Percentiles rank a stretch among this genome's conserved stretches.
These are phyloP conservation scores for Trypoxylon attenuatum DNA, from an alignment of 2,888 invertebrate genomes.

Conservation along the genomic window DNA sequence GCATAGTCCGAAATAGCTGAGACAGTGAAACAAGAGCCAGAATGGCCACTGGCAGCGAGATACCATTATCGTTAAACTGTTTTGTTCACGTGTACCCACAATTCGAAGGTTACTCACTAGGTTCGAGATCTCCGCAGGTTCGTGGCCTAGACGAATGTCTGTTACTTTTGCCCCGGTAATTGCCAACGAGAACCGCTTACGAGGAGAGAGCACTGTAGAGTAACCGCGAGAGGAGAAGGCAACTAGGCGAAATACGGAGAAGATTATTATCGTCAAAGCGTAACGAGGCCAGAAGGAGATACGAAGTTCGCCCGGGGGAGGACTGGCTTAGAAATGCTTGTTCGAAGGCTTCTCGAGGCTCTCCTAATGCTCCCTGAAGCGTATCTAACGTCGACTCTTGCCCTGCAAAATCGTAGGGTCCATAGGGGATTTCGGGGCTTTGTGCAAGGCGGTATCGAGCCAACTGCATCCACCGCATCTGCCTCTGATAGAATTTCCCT, in stretches of 20 bases:
- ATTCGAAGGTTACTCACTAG: not conserved
- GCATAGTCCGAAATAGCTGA: too few relatives aligned
- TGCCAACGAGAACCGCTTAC: not conserved
- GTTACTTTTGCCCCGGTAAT: not conserved
- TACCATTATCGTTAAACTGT: too few relatives aligned
- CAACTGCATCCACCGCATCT: slow-evolving; percentile 33
- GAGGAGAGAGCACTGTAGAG: slow-evolving; percentile 4
- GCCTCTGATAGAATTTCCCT: slow-evolving; percentile 38
- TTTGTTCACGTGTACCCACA: not conserved
- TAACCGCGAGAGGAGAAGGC: slow-evolving; percentile 14
- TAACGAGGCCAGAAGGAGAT: slow-evolving; percentile 41
- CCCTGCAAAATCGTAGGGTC: slow-evolving; percentile 48
- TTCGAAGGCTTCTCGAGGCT: slow-evolving; percentile 44
- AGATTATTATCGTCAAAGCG: slow-evolving; percentile 48
- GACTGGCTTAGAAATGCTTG: slow-evolving; percentile 45
- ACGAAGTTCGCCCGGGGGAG: slow-evolving; percentile 30
- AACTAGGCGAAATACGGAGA: slow-evolving; percentile 26
- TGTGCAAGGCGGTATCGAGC: slow-evolving; percentile 25
- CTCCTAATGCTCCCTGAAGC: slow-evolving; percentile 52
- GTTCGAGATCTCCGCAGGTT: not conserved
- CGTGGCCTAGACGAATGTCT: not conserved
- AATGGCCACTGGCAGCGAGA: too few relatives aligned
- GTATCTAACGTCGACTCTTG: slow-evolving; percentile 49
- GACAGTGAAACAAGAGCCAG: too few relatives aligned
- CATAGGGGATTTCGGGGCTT: slow-evolving; percentile 44